These are phyloP conservation scores for Branchellion lobata DNA, from an alignment of 2,888 invertebrate species.

Conservation along the genomic window DNA sequence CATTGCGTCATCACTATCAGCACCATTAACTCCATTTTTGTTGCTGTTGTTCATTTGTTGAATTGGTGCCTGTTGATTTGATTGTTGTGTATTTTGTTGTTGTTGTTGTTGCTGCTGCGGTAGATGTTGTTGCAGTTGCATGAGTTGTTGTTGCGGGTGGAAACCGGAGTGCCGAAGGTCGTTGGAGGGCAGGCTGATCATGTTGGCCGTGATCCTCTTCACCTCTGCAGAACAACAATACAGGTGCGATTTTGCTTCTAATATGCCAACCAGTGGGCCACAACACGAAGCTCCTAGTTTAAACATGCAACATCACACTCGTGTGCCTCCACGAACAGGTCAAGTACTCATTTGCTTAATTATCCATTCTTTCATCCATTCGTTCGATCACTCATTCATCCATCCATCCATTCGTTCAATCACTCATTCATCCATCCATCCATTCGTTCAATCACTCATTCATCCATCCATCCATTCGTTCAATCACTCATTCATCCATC, in stretches of 20 bases:
- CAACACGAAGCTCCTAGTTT: not conserved
- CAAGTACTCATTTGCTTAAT: no score
- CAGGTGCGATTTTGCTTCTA: no score
- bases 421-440: no score
- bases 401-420: no score
- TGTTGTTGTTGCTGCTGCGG: not conserved
- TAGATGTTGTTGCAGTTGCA: not conserved
- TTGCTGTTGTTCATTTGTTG: not conserved
- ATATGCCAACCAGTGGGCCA: not conserved
- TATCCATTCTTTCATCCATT: no score
- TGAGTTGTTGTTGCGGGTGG: slow-evolving; percentile 70
- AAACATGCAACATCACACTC: no score
- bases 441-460: no score
- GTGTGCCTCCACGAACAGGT: no score
- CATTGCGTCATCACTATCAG: not conserved
- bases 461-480: no score
- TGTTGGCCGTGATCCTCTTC: slow-evolving; percentile 62
- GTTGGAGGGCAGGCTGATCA: slow-evolving; percentile 94
- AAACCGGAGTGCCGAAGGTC: slow-evolving; percentile 94
- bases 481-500: no score
- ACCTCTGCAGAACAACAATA: not conserved
- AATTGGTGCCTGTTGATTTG: not conserved
- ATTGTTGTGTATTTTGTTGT: slow-evolving; percentile 1
- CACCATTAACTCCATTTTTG: not conserved
- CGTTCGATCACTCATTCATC: no score